Evolutionary conservation across 1,140 invertebrate species (phyloP), one percentile per base, ranked within the genome.

Genomic region (Lamellibrachia luymesi): DNA sequence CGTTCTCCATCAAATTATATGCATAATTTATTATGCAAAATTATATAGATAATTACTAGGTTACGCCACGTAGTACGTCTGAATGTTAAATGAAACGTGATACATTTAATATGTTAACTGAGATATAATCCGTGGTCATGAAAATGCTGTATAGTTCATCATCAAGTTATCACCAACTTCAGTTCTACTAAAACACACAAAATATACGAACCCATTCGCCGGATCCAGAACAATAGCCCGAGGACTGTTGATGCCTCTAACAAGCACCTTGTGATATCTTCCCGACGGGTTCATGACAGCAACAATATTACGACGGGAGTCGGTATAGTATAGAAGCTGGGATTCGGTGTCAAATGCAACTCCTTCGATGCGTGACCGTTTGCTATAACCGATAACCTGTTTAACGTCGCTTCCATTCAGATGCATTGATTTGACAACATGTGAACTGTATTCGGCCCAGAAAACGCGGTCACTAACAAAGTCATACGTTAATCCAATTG

Each of bases 331-430:
- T 8, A 93, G 64, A 49, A 93, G 92, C 56, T 80, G 51, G n/a
- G 92, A 93, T 49, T 38, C 80, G 2, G 92, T 8, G 22, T 52
- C 92, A 49, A 93, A 49, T 25, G 92, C 92, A 38, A 93, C 22
- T 93, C 92, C 92, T 50, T 93, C 92, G 51, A 93, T 93, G 13
- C 92, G 52, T n/a, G 92, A 93, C 64, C 25, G 7, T 8, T 80
- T 80, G 13, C 13, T 80, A 10, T 6, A 10, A 22, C 64, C 64
- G 25, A 80, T 80, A 80, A 80, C 13, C 25, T 17, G 64, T 80
- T 80, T 80, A 10, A 80, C 64, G 64, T 80, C 80, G 4, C 51
- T 80, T 27, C 92, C 92, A 64, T 93, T 90, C 80, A 93, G 80
- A 13, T 80, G 17, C n/a, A 80, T 80, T 80, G 51, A 80, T 93